These are phyloP conservation scores for Axis porcinus DNA, from an alignment of 2,113 vertebrate genomes.

Conservation along the genomic window DNA sequence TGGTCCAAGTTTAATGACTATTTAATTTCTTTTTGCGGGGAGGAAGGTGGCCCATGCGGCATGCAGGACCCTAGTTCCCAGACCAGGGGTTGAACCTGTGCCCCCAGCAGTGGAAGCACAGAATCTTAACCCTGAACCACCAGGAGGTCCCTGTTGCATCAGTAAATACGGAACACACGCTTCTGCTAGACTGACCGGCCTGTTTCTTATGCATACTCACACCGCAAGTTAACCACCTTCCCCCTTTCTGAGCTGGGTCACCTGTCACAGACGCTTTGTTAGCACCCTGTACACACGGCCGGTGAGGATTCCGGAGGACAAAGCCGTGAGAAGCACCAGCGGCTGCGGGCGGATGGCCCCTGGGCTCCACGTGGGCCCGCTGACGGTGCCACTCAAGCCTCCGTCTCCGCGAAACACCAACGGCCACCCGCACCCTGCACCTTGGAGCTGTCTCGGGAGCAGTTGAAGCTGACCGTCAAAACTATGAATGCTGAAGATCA, in stretches of 20 bases:
- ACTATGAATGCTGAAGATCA: neutral
- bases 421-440: neutral
- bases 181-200: neutral
- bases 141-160: neutral
- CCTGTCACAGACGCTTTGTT: neutral
- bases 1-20: neutral
- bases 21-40: neutral
- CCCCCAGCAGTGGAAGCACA: neutral
- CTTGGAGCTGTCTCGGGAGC: accelerated
- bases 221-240: neutral
- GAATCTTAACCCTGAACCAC: accelerated
- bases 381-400: accelerated
- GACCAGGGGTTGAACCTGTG: accelerated
- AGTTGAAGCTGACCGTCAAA: neutral
- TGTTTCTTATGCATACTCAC: neutral
- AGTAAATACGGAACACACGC: neutral
- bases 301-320: neutral
- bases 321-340: accelerated
- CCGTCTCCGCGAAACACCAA: neutral
- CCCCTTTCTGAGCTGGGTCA: no score
- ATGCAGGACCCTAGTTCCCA: neutral
- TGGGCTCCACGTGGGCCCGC: accelerated
- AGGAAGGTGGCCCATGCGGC: neutral
- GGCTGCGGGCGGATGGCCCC: accelerated
- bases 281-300: accelerated